Conservation (phyloP, 2,797 vertebrate species). For the Microctenopoma lineatum region DNA sequence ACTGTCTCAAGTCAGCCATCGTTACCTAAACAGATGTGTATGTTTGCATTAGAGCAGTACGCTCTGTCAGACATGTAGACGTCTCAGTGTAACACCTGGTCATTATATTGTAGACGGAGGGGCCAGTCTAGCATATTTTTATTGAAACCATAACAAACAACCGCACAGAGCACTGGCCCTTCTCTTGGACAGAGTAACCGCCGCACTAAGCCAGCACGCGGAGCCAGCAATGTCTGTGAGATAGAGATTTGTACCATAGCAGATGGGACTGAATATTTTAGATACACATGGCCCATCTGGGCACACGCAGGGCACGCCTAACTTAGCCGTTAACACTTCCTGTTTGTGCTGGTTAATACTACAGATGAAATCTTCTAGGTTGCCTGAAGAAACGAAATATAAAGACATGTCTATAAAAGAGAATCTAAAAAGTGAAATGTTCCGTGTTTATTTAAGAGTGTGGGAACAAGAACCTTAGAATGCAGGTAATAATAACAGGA, state of each 20-base stretch:
- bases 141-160: slow-evolving; percentile 64
- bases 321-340: slow-evolving; percentile 33
- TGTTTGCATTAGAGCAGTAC: slow-evolving; percentile 39
- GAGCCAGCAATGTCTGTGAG: slow-evolving; percentile 62
- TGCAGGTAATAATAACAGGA: slow-evolving; percentile 54
- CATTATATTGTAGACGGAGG: slow-evolving; percentile 43
- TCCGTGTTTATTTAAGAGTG: neutral
- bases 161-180: slow-evolving; percentile 52
- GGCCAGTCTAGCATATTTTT: slow-evolving; percentile 60
- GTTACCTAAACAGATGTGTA: slow-evolving; percentile 38
- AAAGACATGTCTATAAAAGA: slow-evolving; percentile 1
- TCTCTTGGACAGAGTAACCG: slow-evolving; percentile 62
- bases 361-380: slow-evolving; percentile 35
- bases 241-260: slow-evolving; percentile 68
- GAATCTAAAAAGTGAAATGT: neutral
- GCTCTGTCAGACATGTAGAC: slow-evolving; percentile 37
- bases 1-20: slow-evolving; percentile 37
- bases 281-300: slow-evolving; percentile 67
- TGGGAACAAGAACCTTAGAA: neutral
- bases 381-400: slow-evolving; percentile 24
- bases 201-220: slow-evolving; percentile 62
- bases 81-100: slow-evolving; percentile 59
- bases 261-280: slow-evolving; percentile 77
- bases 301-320: slow-evolving; percentile 35
- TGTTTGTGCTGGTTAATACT: slow-evolving; percentile 38